Percentiles rank a stretch among this genome's conserved stretches.
Conservation (phyloP, 2,797 vertebrate species). For the Holocentrus rufus region DNA sequence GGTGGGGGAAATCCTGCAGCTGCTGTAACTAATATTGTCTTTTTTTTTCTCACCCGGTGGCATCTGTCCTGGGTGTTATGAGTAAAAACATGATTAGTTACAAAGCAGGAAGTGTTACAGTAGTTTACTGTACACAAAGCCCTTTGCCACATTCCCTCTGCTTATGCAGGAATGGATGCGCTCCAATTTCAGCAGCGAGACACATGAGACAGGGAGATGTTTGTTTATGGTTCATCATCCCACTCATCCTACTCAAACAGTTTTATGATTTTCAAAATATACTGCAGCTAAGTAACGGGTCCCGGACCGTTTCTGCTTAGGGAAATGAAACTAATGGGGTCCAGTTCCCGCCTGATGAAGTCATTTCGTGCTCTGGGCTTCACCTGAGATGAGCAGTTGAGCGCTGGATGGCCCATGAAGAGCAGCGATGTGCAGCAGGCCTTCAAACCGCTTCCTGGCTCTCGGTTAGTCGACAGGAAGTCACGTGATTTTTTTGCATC, state of each 20-base stretch:
- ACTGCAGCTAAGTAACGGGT: not conserved
- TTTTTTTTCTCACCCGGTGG: conserved; percentile 3
- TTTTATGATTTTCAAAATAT: not conserved
- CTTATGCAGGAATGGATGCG: conserved; percentile 9
- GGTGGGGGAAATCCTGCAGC: not conserved
- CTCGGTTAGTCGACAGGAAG: conserved; percentile 77
- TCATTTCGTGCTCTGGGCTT: conserved; percentile 30
- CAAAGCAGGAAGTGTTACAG: conserved; percentile 25
- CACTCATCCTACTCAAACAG: not conserved
- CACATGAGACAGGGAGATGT: not conserved
- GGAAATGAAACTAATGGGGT: no score
- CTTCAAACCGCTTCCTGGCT: conserved; percentile 79
- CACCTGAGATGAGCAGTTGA: conserved; percentile 46
- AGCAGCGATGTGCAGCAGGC: conserved; percentile 66
- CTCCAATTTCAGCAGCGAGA: conserved; percentile 33
- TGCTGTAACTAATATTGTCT: not conserved
- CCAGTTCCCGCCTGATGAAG: not conserved
- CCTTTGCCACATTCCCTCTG: conserved; percentile 15
- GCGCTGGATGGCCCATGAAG: conserved; percentile 34
- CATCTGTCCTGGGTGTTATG: conserved; percentile 45
- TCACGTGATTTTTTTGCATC: conserved; percentile 74
- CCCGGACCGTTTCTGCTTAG: no score
- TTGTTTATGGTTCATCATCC: not conserved
- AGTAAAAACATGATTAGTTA: conserved; percentile 62
- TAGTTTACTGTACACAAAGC: conserved; percentile 61